These are phyloP conservation scores for Trichonephila inaurata DNA, from an alignment of 1,140 invertebrate genomes.

Conservation along the genomic window DNA sequence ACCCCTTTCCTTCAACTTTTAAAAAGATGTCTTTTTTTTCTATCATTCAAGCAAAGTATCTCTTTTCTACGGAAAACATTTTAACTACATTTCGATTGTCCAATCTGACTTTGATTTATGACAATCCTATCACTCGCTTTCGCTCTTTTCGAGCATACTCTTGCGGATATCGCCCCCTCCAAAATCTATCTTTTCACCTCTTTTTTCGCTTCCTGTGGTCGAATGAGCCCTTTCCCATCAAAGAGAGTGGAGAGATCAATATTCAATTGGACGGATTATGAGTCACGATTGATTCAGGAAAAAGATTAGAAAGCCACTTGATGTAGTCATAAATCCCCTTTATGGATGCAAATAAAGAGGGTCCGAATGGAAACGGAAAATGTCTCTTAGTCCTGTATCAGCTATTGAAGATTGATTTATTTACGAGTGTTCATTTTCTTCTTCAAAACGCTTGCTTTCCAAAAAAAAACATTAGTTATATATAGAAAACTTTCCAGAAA, in stretches of 20 bases:
- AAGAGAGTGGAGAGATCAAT: conserved; percentile 35
- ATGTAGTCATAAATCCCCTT: background rate
- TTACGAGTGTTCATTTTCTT: no score
- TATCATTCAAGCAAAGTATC: background rate
- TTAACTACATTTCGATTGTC: conserved; percentile 4
- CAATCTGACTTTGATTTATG: conserved; percentile 38
- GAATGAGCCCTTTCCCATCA: background rate
- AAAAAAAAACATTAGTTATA: no score
- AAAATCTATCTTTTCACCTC: background rate
- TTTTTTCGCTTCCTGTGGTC: conserved; percentile 8
- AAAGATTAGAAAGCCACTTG: background rate
- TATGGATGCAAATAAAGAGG: conserved; percentile 19
- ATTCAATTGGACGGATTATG: conserved; percentile 67
- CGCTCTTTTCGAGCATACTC: background rate
- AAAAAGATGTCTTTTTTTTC: no score
- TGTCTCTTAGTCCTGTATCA: no score
- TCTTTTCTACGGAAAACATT: background rate
- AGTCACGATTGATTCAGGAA: conserved; percentile 64
- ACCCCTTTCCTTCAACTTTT: no score
- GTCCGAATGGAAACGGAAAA: background rate
- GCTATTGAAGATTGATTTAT: no score
- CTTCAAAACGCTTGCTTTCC: no score
- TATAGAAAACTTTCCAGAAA: no score
- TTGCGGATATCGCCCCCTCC: background rate
- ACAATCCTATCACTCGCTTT: background rate